A percentile compares a stretch with the other conserved stretches of the same genome.
Evolutionary conservation across 2,113 vertebrate species (phyloP).

Genomic region (Carassius gibelio): DNA sequence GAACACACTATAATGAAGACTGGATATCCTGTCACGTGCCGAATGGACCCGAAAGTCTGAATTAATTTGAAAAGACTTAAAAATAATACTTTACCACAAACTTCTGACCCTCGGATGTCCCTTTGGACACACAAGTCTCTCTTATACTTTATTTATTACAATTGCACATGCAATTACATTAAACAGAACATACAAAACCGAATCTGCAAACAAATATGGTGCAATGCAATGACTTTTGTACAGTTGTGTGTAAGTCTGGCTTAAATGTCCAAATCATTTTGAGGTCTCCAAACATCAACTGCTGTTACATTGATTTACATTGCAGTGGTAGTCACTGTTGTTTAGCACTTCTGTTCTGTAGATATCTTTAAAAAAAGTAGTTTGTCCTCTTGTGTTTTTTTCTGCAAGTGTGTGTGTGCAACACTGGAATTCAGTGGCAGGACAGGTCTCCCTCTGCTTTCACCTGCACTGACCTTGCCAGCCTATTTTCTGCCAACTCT

Average conservation of each 20-base stretch:
- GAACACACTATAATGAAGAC: background rate
- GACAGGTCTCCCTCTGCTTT: slow-evolving; percentile 8
- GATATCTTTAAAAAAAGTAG: background rate
- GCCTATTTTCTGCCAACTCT: slow-evolving; percentile 42
- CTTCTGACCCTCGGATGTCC: background rate
- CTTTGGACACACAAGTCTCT: too few species aligned
- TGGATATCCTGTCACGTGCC: background rate
- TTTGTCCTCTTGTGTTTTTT: background rate
- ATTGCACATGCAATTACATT: background rate
- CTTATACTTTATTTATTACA: too few species aligned
- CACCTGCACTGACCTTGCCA: slow-evolving; percentile 21
- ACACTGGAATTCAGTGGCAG: background rate
- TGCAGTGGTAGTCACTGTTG: too few species aligned
- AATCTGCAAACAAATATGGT: background rate
- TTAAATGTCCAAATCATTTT: background rate
- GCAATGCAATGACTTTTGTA: background rate
- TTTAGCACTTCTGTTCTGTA: too few species aligned
- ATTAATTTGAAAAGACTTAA: background rate
- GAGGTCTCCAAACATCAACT: background rate
- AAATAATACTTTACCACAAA: background rate
- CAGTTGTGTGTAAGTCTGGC: background rate
- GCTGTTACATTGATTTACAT: too few species aligned
- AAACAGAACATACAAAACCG: background rate
- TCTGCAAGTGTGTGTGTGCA: background rate
- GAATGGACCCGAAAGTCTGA: background rate